Base-by-base conservation (phyloP, 2,888 invertebrate genomes). In the Dynastes grantii region DNA sequence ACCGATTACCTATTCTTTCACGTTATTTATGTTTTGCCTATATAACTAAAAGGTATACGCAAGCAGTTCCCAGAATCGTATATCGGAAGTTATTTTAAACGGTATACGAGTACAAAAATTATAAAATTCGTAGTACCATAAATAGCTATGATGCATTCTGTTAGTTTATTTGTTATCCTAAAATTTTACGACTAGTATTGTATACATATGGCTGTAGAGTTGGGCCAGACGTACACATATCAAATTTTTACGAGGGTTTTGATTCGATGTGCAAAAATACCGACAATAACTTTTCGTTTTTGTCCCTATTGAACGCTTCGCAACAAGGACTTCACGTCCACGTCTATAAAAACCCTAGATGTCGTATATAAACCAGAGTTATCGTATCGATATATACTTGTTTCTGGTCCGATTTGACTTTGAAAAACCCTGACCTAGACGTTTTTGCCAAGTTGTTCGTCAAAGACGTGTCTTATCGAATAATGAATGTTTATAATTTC, bases 401-500 rank as follows among this genome's bases (percentile, higher is more conserved):
- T 1, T 13, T 53, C 55, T n/a, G 55, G 32, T 58, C 58, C 37
- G 55, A 37, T 71, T 53, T 71, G 71, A 55, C 71, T 58, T 71
- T 71, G 58, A 71, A 53, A 71, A 71, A 71, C 71, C 71, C 55
- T 71, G 71, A 71, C 71, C 71, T 71, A 71, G 71, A 55, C 71
- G 55, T 58, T 71, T 71, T 71, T 40, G 55, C n/a, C 55, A 58
- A 71, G 16, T 55, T 55, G 45, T 45, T 29, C 63, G 22, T 11
- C 29, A 16, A 32, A n/a, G 29, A 37, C 71, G 71, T 71, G 71
- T 55, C 58, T 71, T 55, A 71, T 71, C 71, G 53, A 32, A 55
- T 53, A 58, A 71, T 58, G 58, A 71, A 55, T 32, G 53, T 53
- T 45, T 37, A 71, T 32, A 16, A 49, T 55, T 71, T 55, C 58